Percentiles rank a stretch among this genome's conserved stretches.
Evolutionary conservation across 2,113 vertebrate genomes (phyloP).

Genomic region (Calonectris borealis): DNA sequence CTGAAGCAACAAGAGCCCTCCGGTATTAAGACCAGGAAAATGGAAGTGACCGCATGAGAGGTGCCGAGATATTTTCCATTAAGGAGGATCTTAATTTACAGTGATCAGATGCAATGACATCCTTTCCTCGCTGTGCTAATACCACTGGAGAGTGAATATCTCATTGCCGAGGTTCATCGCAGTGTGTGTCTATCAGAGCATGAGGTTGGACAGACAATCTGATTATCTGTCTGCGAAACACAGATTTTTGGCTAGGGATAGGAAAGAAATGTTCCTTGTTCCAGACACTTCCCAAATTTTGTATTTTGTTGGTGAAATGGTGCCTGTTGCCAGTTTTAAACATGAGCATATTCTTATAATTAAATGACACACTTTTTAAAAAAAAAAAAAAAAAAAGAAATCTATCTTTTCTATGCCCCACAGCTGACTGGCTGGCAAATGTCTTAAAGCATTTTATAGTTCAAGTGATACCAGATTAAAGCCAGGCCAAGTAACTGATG

Average conservation of each 20-base stretch:
- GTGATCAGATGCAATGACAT: neutral
- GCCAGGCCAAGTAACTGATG: neutral
- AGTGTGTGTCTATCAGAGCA: neutral
- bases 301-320: neutral
- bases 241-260: neutral
- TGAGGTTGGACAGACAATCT: neutral
- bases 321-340: neutral
- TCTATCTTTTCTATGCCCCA: rapidly evolving
- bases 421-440: neutral
- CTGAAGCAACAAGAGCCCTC: neutral
- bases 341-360: neutral
- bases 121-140: neutral
- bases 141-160: neutral
- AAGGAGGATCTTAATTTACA: neutral
- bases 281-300: neutral
- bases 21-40: neutral
- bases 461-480: neutral
- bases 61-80: neutral
- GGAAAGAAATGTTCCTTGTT: neutral
- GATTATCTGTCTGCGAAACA: neutral
- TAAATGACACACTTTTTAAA: neutral
- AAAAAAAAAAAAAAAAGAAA: neutral
- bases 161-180: rapidly evolving
- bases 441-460: neutral
- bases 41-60: neutral